Evolutionary conservation across 2,797 vertebrate species (phyloP), one percentile per base, ranked within the genome.

Genomic region (Varecia variegata): DNA sequence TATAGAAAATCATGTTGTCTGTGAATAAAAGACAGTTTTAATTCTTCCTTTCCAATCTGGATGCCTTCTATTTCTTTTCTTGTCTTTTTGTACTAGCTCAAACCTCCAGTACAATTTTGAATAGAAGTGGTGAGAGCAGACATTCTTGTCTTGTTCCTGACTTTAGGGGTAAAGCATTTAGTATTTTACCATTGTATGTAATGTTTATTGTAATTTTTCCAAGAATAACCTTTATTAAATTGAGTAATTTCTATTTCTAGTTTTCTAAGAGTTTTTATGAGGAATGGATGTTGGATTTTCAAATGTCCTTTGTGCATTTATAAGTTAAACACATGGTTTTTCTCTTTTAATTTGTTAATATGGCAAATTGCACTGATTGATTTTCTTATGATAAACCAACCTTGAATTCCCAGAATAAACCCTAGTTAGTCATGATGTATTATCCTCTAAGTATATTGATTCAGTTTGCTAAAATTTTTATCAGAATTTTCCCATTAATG

Each of bases 381-480:
- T 43, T 67, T 90, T 83, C 45, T 60, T 52, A 80, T 62, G 38
- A 87, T 93, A 62, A 45, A 68, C 1, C 5, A 81, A 68, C 4
- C 20, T 86, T 82, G 11, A 1, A 93, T 83, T 95, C 56, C 52
- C 43, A 88, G 32, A 79, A 88, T 58, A 88, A 73, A 74, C 2
- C 21, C 27, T 10, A 60, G 23, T 81, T 45, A 20, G 54, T 71
- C 62, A 70, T 52, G 38, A 71, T 35, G 3, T 60, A 25, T 77
- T 25, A 35, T 38, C 45, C 45, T 88, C 92, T 94, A 82, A 76
- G 80, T 65, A 77, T 67, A n/a, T n/a, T 84, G 47, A 50, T 62
- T 88, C 30, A 43, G 6, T 90, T 92, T 90, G 35, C 27, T 38
- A 94, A 83, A 71, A 54, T 58, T 90, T 89, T 79, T 77, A 81